Percentiles rank a stretch among this genome's conserved stretches.
Conservation (phyloP, 2,888 invertebrate genomes). For the Panzeria rudis region DNA sequence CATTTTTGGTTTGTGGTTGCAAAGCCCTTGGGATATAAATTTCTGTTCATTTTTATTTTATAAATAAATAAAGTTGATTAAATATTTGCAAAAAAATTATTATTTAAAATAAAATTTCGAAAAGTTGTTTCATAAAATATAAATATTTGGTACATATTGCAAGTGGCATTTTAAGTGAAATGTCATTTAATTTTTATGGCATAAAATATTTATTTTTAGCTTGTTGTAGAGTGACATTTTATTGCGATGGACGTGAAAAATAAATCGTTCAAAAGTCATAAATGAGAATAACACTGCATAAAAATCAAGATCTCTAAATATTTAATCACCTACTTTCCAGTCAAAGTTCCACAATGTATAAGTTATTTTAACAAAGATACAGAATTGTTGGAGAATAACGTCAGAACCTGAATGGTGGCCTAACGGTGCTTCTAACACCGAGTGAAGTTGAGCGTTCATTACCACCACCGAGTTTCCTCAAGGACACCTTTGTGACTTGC, state of each 20-base stretch:
- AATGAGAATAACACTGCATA: neutral
- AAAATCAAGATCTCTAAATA: neutral
- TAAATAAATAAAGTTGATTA: constrained; percentile 36
- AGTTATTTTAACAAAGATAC: no score
- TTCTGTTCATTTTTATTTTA: neutral
- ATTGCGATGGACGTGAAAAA: neutral
- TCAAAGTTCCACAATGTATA: no score
- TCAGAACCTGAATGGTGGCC: no score
- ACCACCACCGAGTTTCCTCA: no score
- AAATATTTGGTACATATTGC: constrained; percentile 32
- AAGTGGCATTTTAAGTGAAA: constrained; percentile 46
- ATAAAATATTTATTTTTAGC: constrained; percentile 1
- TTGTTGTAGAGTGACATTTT: neutral
- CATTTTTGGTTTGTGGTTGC: constrained; percentile 17
- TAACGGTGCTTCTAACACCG: no score
- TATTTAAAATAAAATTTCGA: constrained; percentile 27
- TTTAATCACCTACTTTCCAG: no score
- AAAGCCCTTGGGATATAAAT: neutral
- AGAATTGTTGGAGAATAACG: no score
- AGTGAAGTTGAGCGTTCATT: no score
- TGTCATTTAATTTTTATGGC: constrained; percentile 6
- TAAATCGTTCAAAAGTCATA: neutral
- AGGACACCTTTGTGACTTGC: no score
- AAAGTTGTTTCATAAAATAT: constrained; percentile 15
- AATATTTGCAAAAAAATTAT: constrained; percentile 36